Base-by-base conservation (phyloP, 2,888 invertebrate genomes). In the Bedellia somnulentella region DNA sequence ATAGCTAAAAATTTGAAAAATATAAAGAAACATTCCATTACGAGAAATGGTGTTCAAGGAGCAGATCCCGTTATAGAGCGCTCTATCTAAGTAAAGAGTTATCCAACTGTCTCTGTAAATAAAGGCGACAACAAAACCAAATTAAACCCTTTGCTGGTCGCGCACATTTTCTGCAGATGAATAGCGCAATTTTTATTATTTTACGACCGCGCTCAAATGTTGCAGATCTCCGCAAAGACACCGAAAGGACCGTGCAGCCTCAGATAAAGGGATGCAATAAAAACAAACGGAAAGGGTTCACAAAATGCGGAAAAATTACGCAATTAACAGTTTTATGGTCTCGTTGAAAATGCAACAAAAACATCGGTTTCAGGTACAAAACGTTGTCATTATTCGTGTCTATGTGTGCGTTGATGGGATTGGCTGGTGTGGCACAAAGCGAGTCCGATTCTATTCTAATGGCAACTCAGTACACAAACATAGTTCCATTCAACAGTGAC, bases 261-360 rank as follows among this genome's bases (percentile, higher is more conserved):
- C 47, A 53, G 51, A 60, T 60, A 63, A 67, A 26, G 50, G 63
- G 56, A 52, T 58, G 56, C 43, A 58, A 62, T 67, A 68, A 70
- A 71, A 66, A 68, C 68, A 67, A 67, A 67, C 63, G 67, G 64
- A 75, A 75, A 73, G 75, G 73, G 73, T 75, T 71, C 60, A 54
- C 47, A 67, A 71, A 41, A 71, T 66, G 67, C 68, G 52, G 68
- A 70, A 71, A 63, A 67, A 66, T 71, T 75, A 70, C 64, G 75
- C 75, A 71, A 73, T 60, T 15, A 27, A 52, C 38, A 52, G 53
- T 61, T 71, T 70, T 68, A 70, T 45, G 59, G 52, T 32, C 36
- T 40, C 44, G 46, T 47, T 41, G 46, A 52, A 52, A 50, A 34
- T 37, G 37, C 37, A 31, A 35, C 34, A 49, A 58, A 63, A 67